Evolutionary conservation across 2,113 vertebrate species (phyloP).

Genomic region (Dissostichus mawsoni): DNA sequence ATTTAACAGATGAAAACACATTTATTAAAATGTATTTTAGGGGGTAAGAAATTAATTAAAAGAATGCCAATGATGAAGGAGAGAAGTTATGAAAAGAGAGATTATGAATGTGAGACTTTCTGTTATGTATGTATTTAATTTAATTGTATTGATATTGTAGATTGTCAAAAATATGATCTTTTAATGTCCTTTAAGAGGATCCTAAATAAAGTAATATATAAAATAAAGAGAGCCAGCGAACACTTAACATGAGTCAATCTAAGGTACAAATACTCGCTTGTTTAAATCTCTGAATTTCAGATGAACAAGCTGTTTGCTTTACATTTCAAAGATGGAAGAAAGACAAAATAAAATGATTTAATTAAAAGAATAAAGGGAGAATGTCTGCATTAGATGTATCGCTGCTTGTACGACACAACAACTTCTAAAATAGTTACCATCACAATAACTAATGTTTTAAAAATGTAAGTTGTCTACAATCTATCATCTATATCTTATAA

Average conservation of each 20-base stretch:
- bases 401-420: too few species aligned
- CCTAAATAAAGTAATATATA: too few species aligned
- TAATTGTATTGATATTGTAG: too few species aligned
- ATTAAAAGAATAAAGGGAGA: not conserved
- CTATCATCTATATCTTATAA: too few species aligned
- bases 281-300: not conserved
- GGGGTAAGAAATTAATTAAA: slow-evolving; percentile 30
- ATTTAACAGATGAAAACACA: slow-evolving; percentile 32
- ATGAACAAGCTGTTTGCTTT: not conserved
- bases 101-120: too few species aligned
- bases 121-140: too few species aligned
- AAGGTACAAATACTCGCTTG: not conserved
- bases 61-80: not conserved
- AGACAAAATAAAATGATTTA: not conserved
- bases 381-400: not conserved
- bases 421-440: not conserved
- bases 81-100: too few species aligned
- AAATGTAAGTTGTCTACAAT: not conserved
- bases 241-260: not conserved
- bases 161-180: too few species aligned
- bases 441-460: not conserved
- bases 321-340: not conserved
- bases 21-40: slow-evolving; percentile 27
- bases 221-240: not conserved
- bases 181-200: too few species aligned